Conservation (phyloP, 2,113 vertebrate genomes). For the Bambusicola thoracicus region DNA sequence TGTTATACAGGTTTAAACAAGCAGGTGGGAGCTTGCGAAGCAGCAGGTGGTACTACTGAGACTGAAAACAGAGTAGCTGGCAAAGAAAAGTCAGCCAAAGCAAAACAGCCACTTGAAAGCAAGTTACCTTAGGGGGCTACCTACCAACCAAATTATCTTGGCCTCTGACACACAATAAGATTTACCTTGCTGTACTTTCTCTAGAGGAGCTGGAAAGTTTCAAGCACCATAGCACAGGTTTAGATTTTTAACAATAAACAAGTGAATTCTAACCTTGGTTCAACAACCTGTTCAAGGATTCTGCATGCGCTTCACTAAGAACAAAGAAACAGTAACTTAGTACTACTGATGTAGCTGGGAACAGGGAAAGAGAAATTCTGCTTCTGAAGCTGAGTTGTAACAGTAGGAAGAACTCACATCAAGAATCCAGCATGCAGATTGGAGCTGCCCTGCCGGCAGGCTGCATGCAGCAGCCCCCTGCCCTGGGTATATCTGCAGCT, state of each 20-base stretch:
- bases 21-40: not conserved
- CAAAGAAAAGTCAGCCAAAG: not conserved
- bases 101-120: not conserved
- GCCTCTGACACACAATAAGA: not conserved
- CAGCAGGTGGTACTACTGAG: not conserved
- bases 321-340: not conserved
- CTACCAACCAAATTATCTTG: not conserved
- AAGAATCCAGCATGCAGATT: not conserved
- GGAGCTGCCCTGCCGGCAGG: too few species aligned
- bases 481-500: too few species aligned
- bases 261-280: not conserved
- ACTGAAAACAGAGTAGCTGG: not conserved
- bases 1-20: not conserved
- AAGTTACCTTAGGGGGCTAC: not conserved
- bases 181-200: not conserved
- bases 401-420: not conserved
- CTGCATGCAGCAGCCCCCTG: too few species aligned
- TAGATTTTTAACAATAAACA: not conserved
- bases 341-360: not conserved
- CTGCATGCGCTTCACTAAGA: not conserved
- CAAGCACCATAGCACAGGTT: not conserved
- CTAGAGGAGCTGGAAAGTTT: not conserved
- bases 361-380: not conserved
- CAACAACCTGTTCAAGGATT: not conserved
- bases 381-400: not conserved